Conservation (phyloP, 2,888 invertebrate species). For the Bugula neritina region DNA sequence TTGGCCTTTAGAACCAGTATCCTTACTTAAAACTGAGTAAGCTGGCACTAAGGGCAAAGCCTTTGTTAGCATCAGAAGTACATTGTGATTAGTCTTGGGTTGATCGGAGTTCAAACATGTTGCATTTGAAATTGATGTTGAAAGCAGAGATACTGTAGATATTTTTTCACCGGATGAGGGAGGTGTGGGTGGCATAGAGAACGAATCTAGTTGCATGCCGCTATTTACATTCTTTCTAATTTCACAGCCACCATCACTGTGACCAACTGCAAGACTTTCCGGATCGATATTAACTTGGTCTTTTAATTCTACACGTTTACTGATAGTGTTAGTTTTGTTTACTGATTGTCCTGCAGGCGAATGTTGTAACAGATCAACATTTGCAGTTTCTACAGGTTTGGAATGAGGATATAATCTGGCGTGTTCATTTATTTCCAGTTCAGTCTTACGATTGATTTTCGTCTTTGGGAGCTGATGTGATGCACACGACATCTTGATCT, state of each 20-base stretch:
- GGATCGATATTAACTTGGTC: neutral
- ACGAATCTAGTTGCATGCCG: neutral
- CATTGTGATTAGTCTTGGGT: neutral
- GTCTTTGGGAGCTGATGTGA: no score
- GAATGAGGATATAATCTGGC: no score
- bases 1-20: no score
- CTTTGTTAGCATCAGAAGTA: neutral
- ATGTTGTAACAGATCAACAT: no score
- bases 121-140: neutral
- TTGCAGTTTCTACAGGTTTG: no score
- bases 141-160: neutral
- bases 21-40: neutral
- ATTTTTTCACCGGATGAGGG: neutral
- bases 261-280: neutral
- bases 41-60: neutral
- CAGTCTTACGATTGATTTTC: no score
- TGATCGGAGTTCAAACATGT: neutral
- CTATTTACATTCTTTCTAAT: neutral
- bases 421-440: no score
- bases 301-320: neutral
- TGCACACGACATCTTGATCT: no score
- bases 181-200: neutral
- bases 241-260: neutral
- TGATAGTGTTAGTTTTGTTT: no score
- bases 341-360: no score